Base-by-base conservation (phyloP, 2,797 vertebrate species). In the Heliangelus exortis region DNA sequence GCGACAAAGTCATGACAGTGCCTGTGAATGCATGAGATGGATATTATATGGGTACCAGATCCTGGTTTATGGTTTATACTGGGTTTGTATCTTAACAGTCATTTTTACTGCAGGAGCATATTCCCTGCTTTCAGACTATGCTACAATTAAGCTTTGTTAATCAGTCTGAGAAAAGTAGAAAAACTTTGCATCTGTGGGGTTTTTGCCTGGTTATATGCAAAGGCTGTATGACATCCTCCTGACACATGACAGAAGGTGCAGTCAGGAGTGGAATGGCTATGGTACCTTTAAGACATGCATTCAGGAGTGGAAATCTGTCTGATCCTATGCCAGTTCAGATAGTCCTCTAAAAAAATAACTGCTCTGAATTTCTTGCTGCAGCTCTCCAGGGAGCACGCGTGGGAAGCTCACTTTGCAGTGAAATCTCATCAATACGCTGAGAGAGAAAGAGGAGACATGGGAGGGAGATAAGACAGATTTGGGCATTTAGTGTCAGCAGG, bases 161-260 rank as follows among this genome's bases (percentile, higher is more conserved):
- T 72, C 10, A n/a, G 11, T 34, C n/a, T 75, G 26, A 90, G n/a
- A 82, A 79, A 66, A 9, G 5, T 19, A 23, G 22, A 65, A 82
- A 84, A 73, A 67, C 1, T 50, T 12, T 7, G 23, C 3, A n/a
- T 33, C 33, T 71, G 10, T 55, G 48, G 8, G 17, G 26, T 69
- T 78, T 84, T 26, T 78, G 18, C n/a, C 34, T 51, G 47, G 4
- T 69, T 55, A 28, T 1, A 7, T 1, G 2, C 22, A 62, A 88
- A 82, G 41, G 2, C 8, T 72, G 8, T 48, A 20, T 6, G 47
- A 55, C 9, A 43, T 31, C 36, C 11, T 62, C 11, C 54, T 72
- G 51, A 66, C 29, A 28, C 0, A 0, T 58, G 13, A 34, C 8
- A 43, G 15, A 59, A 88, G 20, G 10, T 12, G 6, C 15, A 12